phyloP scores from a whole-genome alignment of 1,140 invertebrate genomes.

The Vanessa tameamea region DNA sequence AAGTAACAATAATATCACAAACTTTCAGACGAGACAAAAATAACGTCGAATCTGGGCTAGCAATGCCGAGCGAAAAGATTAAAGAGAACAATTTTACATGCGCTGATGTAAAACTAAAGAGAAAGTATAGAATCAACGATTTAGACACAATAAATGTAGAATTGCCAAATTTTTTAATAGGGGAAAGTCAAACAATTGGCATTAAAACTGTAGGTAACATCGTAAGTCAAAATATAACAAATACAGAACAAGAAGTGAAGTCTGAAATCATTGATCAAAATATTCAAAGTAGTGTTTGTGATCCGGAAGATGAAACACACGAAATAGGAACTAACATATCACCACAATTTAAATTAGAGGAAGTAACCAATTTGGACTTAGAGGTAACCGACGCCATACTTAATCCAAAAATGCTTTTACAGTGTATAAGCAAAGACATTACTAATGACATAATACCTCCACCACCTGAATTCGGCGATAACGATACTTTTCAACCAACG shows the following conservation, averaged over 20 bases:
- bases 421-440: constrained; percentile 42
- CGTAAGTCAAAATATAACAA: constrained; percentile 4
- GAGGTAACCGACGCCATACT: constrained; percentile 52
- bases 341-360: background rate
- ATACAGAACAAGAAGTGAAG: background rate
- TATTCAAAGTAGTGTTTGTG: background rate
- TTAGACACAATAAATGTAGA: constrained; percentile 49
- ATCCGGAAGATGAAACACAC: constrained; percentile 13
- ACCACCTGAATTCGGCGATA: constrained; percentile 59
- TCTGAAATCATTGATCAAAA: background rate
- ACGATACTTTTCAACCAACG: background rate
- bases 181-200: constrained; percentile 5
- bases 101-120: constrained; percentile 8
- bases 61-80: background rate
- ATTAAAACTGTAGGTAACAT: background rate
- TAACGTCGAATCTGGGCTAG: background rate
- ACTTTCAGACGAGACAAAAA: background rate
- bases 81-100: background rate
- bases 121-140: constrained; percentile 59
- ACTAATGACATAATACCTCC: constrained; percentile 51
- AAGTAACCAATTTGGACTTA: constrained; percentile 24
- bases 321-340: background rate
- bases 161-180: constrained; percentile 40
- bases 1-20: background rate
- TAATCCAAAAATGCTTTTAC: constrained; percentile 63